A percentile compares a stretch with the other conserved stretches of the same genome.
Conservation (phyloP, 1,140 invertebrate genomes). For the Hylaeus anthracinus region DNA sequence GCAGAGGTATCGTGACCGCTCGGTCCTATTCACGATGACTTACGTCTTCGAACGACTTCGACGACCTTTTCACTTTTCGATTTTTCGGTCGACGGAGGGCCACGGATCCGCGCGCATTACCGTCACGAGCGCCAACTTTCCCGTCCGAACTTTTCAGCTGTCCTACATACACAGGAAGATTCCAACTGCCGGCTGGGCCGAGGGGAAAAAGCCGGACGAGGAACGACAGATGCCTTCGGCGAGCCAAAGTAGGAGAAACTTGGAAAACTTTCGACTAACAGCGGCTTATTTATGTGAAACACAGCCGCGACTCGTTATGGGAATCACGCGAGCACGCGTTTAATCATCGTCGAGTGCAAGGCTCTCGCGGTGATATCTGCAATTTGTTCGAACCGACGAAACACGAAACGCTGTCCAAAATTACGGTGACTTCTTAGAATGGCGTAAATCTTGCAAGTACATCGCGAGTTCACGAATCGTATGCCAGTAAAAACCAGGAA, state of each 20-base stretch:
- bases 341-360: constrained; percentile 10
- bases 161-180: constrained; percentile 46
- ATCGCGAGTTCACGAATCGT: neutral
- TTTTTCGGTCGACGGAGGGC: constrained; percentile 30
- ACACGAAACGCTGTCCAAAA: neutral
- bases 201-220: constrained; percentile 18
- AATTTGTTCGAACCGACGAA: neutral
- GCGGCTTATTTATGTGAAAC: constrained; percentile 21
- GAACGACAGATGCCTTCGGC: constrained; percentile 50
- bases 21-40: neutral
- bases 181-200: neutral
- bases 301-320: neutral
- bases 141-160: constrained; percentile 53
- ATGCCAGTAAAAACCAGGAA: no score
- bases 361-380: neutral
- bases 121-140: constrained; percentile 52
- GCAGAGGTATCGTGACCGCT: constrained; percentile 19
- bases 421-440: neutral
- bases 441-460: neutral
- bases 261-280: constrained; percentile 50
- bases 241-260: constrained; percentile 45
- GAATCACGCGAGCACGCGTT: constrained; percentile 33
- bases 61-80: constrained; percentile 44
- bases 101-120: constrained; percentile 46
- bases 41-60: constrained; percentile 41